A percentile compares a stretch with the other conserved stretches of the same genome.
Evolutionary conservation across 2,888 invertebrate genomes (phyloP).

Genomic region (Xestia rhomboidea): DNA sequence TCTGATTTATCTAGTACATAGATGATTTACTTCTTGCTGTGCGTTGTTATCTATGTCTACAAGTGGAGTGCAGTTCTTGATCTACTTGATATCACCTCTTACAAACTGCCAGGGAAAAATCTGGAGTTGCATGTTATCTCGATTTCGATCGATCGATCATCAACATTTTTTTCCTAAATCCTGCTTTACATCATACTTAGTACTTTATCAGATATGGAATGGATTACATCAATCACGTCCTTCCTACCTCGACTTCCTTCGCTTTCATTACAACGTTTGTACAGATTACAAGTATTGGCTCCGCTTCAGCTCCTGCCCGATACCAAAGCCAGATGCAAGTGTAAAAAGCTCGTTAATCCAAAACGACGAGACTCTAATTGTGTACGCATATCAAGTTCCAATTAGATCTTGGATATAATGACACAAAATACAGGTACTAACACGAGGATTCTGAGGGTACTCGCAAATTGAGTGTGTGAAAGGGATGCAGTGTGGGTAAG

Average conservation of each 20-base stretch:
- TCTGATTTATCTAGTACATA: neutral
- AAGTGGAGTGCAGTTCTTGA: slow-evolving; percentile 30
- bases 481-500: slow-evolving; percentile 32
- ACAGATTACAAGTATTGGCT: neutral
- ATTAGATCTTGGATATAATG: slow-evolving; percentile 85
- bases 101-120: slow-evolving; percentile 12
- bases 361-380: slow-evolving; percentile 84
- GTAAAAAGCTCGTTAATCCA: slow-evolving; percentile 87
- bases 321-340: slow-evolving; percentile 63
- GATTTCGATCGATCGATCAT: slow-evolving; percentile 43
- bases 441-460: slow-evolving; percentile 42
- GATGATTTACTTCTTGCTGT: neutral
- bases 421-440: slow-evolving; percentile 75
- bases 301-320: slow-evolving; percentile 60
- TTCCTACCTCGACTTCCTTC: slow-evolving; percentile 20
- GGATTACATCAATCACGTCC: slow-evolving; percentile 30
- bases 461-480: slow-evolving; percentile 63
- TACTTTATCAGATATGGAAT: slow-evolving; percentile 39
- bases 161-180: slow-evolving; percentile 30
- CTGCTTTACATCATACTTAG: slow-evolving; percentile 39
- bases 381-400: slow-evolving; percentile 88
- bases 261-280: neutral
- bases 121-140: slow-evolving; percentile 28
- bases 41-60: slow-evolving; percentile 5
- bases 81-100: slow-evolving; percentile 21